Conservation (phyloP, 2,797 vertebrate species). For the Channa striata region DNA sequence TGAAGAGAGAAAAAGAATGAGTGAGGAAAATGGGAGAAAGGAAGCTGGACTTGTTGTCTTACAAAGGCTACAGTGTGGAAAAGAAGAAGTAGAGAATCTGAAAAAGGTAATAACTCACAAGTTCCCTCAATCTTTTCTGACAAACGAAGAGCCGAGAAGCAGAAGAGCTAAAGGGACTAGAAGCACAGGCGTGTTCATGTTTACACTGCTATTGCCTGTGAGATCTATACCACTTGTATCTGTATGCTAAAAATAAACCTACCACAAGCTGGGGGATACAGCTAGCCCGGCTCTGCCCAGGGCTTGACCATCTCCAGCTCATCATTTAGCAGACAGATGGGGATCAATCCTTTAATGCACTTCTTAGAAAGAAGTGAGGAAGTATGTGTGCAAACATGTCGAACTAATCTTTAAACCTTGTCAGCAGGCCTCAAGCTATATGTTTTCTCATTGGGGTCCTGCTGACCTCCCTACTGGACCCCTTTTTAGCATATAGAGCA, state of each 20-base stretch:
- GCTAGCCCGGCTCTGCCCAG: too few species aligned
- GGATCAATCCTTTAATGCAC: neutral
- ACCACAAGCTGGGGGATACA: neutral
- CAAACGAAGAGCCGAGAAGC: neutral
- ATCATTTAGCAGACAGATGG: neutral
- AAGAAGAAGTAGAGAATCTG: conserved; percentile 11
- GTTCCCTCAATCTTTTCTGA: neutral
- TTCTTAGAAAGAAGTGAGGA: neutral
- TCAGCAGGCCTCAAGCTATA: neutral
- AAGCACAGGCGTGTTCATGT: too few species aligned
- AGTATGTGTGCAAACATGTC: neutral
- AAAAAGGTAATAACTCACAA: neutral
- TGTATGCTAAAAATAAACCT: neutral
- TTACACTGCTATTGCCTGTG: too few species aligned
- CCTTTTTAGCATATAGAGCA: neutral
- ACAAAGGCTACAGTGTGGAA: conserved; percentile 29
- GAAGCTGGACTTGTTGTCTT: conserved; percentile 59
- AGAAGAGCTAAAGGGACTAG: neutral
- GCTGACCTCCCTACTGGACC: neutral
- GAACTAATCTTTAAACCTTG: neutral
- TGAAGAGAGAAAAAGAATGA: too few species aligned
- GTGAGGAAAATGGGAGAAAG: conserved; percentile 7
- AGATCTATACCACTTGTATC: too few species aligned
- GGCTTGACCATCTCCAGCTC: neutral
- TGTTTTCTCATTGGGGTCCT: neutral